Conservation (phyloP, 2,888 invertebrate genomes). For the Leptopilina myrica region DNA sequence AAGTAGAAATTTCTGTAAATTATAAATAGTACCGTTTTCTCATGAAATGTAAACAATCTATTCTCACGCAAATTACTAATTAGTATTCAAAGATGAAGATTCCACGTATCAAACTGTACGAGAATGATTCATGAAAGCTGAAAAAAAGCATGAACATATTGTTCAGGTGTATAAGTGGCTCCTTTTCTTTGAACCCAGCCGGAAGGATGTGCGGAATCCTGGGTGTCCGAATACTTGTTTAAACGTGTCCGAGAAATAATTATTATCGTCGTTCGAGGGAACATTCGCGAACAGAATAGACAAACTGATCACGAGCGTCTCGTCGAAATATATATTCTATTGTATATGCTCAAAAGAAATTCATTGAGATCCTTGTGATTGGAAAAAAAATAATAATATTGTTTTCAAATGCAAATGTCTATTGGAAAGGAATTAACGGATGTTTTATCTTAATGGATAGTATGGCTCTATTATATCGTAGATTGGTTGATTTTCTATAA, state of each 20-base stretch:
- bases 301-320: not conserved
- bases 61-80: slow-evolving; percentile 32
- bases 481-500: too few relatives aligned
- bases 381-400: too few relatives aligned
- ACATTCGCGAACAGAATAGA: slow-evolving; percentile 10
- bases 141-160: slow-evolving; percentile 34
- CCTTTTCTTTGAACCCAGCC: slow-evolving; percentile 16
- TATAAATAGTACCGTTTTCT: slow-evolving; percentile 13
- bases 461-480: too few relatives aligned
- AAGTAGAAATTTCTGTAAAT: slow-evolving; percentile 15
- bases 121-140: slow-evolving; percentile 30
- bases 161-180: slow-evolving; percentile 5
- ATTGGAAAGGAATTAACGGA: too few relatives aligned
- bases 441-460: too few relatives aligned
- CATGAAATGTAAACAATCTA: slow-evolving; percentile 20
- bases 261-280: not conserved
- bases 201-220: slow-evolving; percentile 28
- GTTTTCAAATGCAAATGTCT: too few relatives aligned
- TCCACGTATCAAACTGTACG: slow-evolving; percentile 26
- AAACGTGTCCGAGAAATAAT: slow-evolving; percentile 14
- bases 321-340: not conserved
- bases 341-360: too few relatives aligned
- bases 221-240: slow-evolving; percentile 3
- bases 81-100: slow-evolving; percentile 31
- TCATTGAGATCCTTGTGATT: too few relatives aligned